Base-by-base conservation (phyloP, 2,888 invertebrate species). In the Brachycybe producta region DNA sequence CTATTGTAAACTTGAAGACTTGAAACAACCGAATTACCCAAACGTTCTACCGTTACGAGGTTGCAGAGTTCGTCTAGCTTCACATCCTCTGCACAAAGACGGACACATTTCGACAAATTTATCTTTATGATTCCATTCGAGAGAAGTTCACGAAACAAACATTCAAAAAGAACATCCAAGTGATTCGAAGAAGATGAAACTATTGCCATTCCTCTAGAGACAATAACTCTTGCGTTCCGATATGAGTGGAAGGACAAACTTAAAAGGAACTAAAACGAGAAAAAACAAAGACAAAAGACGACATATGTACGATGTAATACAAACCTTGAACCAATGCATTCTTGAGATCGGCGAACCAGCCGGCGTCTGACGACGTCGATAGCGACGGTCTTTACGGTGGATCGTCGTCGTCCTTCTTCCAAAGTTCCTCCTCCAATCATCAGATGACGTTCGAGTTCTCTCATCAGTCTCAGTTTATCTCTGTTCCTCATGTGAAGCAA, bases 401-500 rank as follows among this genome's bases (percentile, higher is more conserved):
- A n/a, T n/a, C n/a, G n/a, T n/a, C n/a, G n/a, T n/a, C n/a, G n/a
- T n/a, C n/a, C n/a, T n/a, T n/a, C n/a, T n/a, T n/a, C n/a, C n/a
- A n/a, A n/a, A n/a, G n/a, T n/a, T n/a, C n/a, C n/a, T n/a, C n/a
- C n/a, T n/a, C n/a, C n/a, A n/a, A n/a, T n/a, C n/a, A n/a, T n/a
- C n/a, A n/a, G n/a, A n/a, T n/a, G n/a, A n/a, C n/a, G n/a, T n/a
- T n/a, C n/a, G n/a, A n/a, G n/a, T n/a, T n/a, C n/a, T n/a, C n/a
- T n/a, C n/a, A n/a, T n/a, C n/a, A n/a, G n/a, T n/a, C n/a, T n/a
- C n/a, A n/a, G n/a, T n/a, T n/a, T n/a, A n/a, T n/a, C n/a, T n/a
- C n/a, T n/a, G n/a, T n/a, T n/a, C n/a, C n/a, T n/a, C 41, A 41
- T 41, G n/a, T 41, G 41, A 26, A 27, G 24, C 24, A 41, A 27